These are phyloP conservation scores for Pseudocheirus occidentalis DNA, from an alignment of 2,797 vertebrate genomes.

Conservation along the genomic window DNA sequence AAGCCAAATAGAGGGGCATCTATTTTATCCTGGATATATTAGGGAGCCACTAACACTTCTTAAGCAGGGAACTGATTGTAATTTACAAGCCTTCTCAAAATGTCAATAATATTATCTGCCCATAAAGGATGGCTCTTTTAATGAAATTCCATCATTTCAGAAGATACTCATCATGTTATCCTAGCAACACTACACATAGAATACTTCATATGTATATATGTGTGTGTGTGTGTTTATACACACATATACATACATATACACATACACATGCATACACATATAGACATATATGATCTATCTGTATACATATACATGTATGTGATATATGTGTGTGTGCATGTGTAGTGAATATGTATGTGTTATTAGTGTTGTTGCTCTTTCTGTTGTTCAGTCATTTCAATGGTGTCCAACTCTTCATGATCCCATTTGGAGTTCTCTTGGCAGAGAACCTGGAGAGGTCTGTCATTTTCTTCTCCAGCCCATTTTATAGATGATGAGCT, in stretches of 20 bases:
- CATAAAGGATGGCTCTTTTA: background rate
- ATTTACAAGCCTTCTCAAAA: background rate
- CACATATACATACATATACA: no score
- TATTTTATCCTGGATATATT: background rate
- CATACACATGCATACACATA: no score
- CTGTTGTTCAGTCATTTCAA: background rate
- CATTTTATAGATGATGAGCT: background rate
- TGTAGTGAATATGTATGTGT: background rate
- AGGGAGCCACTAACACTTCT: background rate
- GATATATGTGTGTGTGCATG: no score
- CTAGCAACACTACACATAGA: background rate
- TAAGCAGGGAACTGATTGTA: background rate
- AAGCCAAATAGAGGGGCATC: background rate
- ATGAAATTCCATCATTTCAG: background rate
- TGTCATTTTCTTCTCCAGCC: background rate
- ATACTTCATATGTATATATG: background rate
- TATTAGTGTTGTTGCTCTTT: background rate
- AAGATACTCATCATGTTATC: background rate
- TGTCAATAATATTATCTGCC: background rate
- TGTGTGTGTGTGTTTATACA: no score
- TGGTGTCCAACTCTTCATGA: background rate
- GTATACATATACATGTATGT: no score
- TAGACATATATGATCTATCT: no score
- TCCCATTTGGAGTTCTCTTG: background rate
- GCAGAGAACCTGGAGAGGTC: background rate